Percentiles rank a stretch among this genome's conserved stretches.
phyloP scores from a whole-genome alignment of 1,140 invertebrate genomes.

The Paralvinella palmiformis region DNA sequence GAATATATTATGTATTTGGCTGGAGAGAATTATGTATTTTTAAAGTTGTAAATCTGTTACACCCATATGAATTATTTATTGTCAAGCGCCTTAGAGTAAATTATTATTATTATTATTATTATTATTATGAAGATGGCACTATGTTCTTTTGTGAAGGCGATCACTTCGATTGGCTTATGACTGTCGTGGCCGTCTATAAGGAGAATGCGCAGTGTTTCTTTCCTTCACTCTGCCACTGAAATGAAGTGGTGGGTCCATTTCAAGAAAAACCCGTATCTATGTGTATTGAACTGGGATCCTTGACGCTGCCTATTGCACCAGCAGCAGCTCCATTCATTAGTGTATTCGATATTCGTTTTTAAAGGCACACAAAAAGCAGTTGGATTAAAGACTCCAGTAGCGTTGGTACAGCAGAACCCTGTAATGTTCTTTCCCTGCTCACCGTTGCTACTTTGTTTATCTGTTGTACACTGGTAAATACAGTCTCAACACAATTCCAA shows the following conservation, averaged over 20 bases:
- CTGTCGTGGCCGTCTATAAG: constrained; percentile 24
- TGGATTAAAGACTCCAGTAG: constrained; percentile 1
- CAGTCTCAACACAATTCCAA: not conserved
- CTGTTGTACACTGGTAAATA: not conserved
- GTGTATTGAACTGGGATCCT: constrained; percentile 9
- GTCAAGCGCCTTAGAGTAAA: constrained; percentile 25
- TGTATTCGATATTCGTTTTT: constrained; percentile 9
- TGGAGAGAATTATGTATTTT: no score
- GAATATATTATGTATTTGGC: not conserved
- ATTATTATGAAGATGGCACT: constrained; percentile 19
- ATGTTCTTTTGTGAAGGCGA: constrained; percentile 16
- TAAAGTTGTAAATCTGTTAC: not conserved
- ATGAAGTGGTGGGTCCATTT: constrained; percentile 17
- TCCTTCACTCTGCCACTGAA: not conserved
- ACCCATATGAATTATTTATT: constrained; percentile 28
- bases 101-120: constrained; percentile 18
- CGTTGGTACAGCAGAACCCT: constrained; percentile 8
- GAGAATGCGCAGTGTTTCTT: constrained; percentile 16
- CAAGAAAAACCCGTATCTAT: constrained; percentile 3
- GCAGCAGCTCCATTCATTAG: constrained; percentile 17
- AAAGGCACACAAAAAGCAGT: constrained; percentile 5
- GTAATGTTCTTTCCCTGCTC: not conserved
- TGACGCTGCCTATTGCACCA: not conserved
- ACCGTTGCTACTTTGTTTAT: constrained; percentile 1
- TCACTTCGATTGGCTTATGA: constrained; percentile 22